Percentiles rank a stretch among this genome's conserved stretches.
Conservation (phyloP, 2,797 vertebrate genomes). For the Mycteria americana region DNA sequence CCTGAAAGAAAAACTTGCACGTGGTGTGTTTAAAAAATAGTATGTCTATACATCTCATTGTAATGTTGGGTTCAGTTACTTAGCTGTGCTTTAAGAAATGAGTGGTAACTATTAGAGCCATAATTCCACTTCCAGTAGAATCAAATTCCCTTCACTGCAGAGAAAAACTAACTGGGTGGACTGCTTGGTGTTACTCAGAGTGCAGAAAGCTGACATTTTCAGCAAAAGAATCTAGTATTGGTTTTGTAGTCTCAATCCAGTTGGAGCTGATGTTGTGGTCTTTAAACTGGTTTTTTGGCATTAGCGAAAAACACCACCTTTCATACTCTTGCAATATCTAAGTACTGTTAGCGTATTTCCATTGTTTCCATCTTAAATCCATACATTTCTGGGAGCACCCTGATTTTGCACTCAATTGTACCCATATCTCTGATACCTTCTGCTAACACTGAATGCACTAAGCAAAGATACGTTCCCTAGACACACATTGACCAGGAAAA, state of each 20-base stretch:
- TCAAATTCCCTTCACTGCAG: not conserved
- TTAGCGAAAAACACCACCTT: not conserved
- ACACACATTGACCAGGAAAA: not conserved
- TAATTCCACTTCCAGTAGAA: not conserved
- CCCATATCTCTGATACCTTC: not conserved
- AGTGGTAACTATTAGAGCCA: not conserved
- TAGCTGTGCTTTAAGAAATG: not conserved
- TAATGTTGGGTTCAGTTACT: not conserved
- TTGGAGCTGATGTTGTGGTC: not conserved
- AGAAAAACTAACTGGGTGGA: not conserved
- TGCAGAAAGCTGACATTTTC: not conserved
- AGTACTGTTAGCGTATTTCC: not conserved
- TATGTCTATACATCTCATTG: not conserved
- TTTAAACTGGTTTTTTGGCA: not conserved
- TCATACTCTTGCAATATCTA: not conserved
- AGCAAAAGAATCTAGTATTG: not conserved
- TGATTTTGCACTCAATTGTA: not conserved
- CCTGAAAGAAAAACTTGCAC: not conserved
- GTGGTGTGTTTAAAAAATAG: not conserved
- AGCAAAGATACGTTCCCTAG: not conserved
- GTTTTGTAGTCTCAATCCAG: not conserved
- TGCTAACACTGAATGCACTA: not conserved
- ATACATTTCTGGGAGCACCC: not conserved
- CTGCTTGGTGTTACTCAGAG: not conserved
- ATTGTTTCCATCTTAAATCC: not conserved